Percentiles rank a stretch among this genome's conserved stretches.
These are phyloP conservation scores for Trachemys scripta DNA, from an alignment of 2,113 vertebrate species.

Conservation along the genomic window DNA sequence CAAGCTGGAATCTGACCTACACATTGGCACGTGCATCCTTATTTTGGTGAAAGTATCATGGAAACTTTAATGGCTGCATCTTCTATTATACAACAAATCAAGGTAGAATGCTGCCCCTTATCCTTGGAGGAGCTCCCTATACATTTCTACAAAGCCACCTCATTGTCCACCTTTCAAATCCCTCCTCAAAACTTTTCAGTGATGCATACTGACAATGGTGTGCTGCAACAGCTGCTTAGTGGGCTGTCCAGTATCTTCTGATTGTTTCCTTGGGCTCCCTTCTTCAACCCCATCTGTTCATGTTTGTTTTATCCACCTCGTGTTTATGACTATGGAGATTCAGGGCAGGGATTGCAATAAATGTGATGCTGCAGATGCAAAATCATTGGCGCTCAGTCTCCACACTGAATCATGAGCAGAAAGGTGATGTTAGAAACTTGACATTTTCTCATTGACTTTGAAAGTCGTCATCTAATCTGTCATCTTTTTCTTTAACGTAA, in stretches of 20 bases:
- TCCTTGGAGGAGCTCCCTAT: not conserved
- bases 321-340: not conserved
- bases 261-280: not conserved
- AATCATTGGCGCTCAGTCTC: constrained; percentile 5
- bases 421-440: not conserved
- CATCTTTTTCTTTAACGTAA: constrained; percentile 5
- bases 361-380: not conserved
- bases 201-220: not conserved
- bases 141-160: not conserved
- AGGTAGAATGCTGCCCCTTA: not conserved
- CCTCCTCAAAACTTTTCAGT: not conserved
- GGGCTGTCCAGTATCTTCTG: fast-evolving
- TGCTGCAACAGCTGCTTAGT: not conserved
- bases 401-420: not conserved
- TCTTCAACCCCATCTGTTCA: not conserved
- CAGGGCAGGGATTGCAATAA: not conserved
- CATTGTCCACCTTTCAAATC: not conserved
- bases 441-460: not conserved
- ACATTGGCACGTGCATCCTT: not conserved
- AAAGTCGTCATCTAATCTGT: not conserved
- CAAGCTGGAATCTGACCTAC: not conserved
- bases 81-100: not conserved
- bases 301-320: fast-evolving
- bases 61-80: not conserved
- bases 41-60: not conserved